Evolutionary conservation across 2,113 vertebrate genomes (phyloP).

Genomic region (Mobula birostris): DNA sequence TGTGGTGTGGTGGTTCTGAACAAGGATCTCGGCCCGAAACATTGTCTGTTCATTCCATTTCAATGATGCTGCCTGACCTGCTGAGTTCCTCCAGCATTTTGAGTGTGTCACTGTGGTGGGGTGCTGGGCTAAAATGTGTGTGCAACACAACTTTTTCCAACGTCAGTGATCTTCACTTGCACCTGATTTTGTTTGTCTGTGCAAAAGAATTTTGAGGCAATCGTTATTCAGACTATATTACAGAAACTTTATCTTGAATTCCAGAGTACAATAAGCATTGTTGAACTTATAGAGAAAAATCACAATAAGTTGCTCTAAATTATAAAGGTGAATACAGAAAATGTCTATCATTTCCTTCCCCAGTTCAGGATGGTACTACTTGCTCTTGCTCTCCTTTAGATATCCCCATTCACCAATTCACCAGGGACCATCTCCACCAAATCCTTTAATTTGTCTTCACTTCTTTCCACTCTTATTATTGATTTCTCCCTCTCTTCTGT

Average conservation of each 20-base stretch:
- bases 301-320: neutral
- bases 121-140: too few relatives aligned
- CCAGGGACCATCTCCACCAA: neutral
- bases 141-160: too few relatives aligned
- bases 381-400: neutral
- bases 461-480: neutral
- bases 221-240: neutral
- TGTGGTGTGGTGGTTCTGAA: too few relatives aligned
- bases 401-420: neutral
- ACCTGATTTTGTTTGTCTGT: too few relatives aligned
- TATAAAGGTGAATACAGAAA: neutral
- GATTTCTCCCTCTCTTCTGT: neutral
- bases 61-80: too few relatives aligned
- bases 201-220: too few relatives aligned
- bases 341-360: neutral
- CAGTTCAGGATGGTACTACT: neutral
- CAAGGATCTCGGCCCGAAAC: too few relatives aligned
- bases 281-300: neutral
- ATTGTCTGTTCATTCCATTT: too few relatives aligned
- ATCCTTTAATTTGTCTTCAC: neutral
- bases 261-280: neutral
- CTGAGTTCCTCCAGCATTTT: too few relatives aligned
- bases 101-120: too few relatives aligned
- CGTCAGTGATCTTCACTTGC: too few relatives aligned
- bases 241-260: neutral